Evolutionary conservation across 2,113 vertebrate genomes (phyloP).

Genomic region (Coptodon rendalli): DNA sequence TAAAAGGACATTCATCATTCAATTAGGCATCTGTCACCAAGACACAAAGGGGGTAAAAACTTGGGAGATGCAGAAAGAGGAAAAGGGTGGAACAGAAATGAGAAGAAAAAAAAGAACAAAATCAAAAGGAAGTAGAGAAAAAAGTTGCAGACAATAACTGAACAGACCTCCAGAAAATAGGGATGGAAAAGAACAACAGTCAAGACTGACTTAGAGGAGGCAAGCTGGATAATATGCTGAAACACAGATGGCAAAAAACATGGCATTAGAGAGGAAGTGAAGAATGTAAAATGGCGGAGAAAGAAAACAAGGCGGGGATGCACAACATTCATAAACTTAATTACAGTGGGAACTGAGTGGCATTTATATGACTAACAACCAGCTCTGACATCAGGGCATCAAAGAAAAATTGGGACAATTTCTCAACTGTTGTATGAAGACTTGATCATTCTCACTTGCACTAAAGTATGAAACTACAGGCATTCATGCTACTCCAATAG

Average conservation of each 20-base stretch:
- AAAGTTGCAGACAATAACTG: neutral
- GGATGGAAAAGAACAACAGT: neutral
- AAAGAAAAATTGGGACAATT: neutral
- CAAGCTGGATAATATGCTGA: neutral
- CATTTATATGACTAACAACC: conserved; percentile 39
- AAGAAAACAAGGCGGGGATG: neutral
- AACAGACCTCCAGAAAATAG: neutral
- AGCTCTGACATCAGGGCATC: neutral
- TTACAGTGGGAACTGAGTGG: conserved; percentile 18
- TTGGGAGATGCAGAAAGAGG: conserved; percentile 74
- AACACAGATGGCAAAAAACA: neutral
- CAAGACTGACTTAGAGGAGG: conserved; percentile 13
- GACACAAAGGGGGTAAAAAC: conserved; percentile 82
- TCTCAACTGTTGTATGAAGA: neutral
- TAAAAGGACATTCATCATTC: conserved; percentile 99
- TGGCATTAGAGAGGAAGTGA: neutral
- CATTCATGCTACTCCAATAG: neutral
- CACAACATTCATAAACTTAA: conserved; percentile 46
- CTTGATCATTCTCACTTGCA: neutral
- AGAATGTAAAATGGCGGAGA: neutral
- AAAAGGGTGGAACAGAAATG: conserved; percentile 6
- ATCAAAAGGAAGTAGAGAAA: neutral
- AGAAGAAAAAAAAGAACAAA: conserved; percentile 49
- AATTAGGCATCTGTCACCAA: conserved; percentile 98
- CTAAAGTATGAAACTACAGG: neutral